Evolutionary conservation across 2,113 vertebrate genomes (phyloP), one percentile per base, ranked within the genome.

Genomic region (Ptychochromis oligacanthus): DNA sequence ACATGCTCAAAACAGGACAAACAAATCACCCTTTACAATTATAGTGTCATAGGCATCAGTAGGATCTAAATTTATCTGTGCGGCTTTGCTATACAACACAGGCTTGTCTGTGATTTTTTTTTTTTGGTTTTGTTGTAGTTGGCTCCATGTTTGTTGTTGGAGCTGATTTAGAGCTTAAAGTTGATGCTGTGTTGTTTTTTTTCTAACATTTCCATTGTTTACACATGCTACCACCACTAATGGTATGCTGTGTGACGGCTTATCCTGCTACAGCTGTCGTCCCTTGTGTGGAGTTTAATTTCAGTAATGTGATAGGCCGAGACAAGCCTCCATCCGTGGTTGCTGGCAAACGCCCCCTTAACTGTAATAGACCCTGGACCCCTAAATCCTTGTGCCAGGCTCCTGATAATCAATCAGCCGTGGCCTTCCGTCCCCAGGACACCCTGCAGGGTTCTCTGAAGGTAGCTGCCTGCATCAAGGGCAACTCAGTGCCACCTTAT

Each of bases 231-330:
- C 81, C 75, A 59, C 43, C 79, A 59, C 83, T 85, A 82, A 90
- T 85, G 78, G 76, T 67, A 80, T 75, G 83, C 87, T 78, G 77
- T 13, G 85, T 80, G 87, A 87, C 74, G 8, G 84, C 67, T 72
- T 81, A 75, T 82, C 64, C 89, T 10, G 75, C 91, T 84, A 87
- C 96, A 97, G 96, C 97, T 98, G 96, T 95, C 92, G 84, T 91
- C 90, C 87, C 85, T 57, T 82, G 92, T 92, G 89, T 86, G 84
- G 91, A 82, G 88, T 95, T 93, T 83, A 43, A 84, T 95, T 95
- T 91, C 89, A 78, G 96, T 95, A 97, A 97, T 82, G 24, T 4
- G 93, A 95, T 95, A 89, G 78, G 81, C 74, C 78, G 75, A 76
- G 86, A 91, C 88, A 75, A 81, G 75, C 79, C 79, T 88, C 74